Evolutionary conservation across 2,797 vertebrate genomes (phyloP).

Genomic region (Lacerta viridis): DNA sequence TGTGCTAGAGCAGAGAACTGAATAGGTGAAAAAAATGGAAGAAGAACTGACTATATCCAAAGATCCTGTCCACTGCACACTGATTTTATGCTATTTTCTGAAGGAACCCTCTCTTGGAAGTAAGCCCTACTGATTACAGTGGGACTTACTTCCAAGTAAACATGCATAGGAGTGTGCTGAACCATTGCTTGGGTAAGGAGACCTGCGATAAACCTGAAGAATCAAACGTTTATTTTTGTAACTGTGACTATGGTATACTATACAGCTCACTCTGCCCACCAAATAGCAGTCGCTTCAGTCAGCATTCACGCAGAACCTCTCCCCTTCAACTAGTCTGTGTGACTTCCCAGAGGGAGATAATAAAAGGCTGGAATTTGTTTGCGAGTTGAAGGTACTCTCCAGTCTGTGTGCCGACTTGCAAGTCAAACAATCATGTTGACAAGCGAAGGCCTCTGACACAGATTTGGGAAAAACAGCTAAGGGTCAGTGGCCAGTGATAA

Average conservation of each 20-base stretch:
- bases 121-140: too few species aligned
- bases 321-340: not conserved
- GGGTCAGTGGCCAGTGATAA: not conserved
- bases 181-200: too few species aligned
- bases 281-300: not conserved
- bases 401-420: not conserved
- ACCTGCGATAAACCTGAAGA: not conserved
- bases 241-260: not conserved
- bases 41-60: too few species aligned
- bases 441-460: constrained; percentile 28
- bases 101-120: too few species aligned
- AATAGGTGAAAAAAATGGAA: too few species aligned
- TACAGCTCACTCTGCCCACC: not conserved
- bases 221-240: not conserved
- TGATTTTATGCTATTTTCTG: too few species aligned
- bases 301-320: not conserved
- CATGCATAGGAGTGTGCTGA: too few species aligned
- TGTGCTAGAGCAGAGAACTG: too few species aligned
- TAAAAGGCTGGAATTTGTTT: constrained; percentile 31
- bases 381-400: constrained; percentile 17
- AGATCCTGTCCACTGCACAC: too few species aligned
- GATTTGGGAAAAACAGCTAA: not conserved
- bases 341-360: not conserved
- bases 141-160: too few species aligned
- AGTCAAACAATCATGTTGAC: constrained; percentile 30